Percentiles rank a stretch among this genome's conserved stretches.
Evolutionary conservation across 2,888 invertebrate genomes (phyloP).

Genomic region (Aphodius granarius): DNA sequence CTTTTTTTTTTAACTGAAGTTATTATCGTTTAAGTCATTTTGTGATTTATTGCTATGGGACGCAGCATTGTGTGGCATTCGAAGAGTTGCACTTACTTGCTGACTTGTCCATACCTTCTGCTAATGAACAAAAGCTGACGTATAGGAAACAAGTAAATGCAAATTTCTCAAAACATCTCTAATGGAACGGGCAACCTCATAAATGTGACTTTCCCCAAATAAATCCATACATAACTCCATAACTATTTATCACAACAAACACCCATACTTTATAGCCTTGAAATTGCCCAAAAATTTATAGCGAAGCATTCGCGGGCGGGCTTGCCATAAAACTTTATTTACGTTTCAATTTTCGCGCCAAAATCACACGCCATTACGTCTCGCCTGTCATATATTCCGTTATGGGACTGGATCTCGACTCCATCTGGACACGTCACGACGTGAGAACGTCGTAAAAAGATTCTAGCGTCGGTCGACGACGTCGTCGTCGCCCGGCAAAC

Average conservation of each 20-base stretch:
- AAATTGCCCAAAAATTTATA: not conserved
- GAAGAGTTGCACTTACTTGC: no score
- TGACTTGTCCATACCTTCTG: no score
- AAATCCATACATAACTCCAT: not conserved
- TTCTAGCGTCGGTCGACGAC: slow-evolving; percentile 43
- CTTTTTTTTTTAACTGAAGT: no score
- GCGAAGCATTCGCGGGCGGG: not conserved
- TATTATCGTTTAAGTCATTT: no score
- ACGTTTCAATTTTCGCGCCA: slow-evolving; percentile 54
- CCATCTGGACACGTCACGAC: slow-evolving; percentile 31
- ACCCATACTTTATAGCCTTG: not conserved
- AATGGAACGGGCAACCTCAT: no score
- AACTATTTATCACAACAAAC: not conserved
- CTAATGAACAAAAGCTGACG: no score
- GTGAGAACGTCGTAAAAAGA: slow-evolving; percentile 47
- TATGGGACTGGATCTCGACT: not conserved
- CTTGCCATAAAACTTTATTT: slow-evolving; percentile 53
- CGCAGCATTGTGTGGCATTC: no score
- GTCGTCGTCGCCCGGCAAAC: slow-evolving; percentile 41
- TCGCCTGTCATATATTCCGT: slow-evolving; percentile 21
- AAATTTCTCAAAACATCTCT: no score
- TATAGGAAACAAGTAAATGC: no score
- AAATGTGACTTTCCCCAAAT: not conserved
- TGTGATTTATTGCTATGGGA: no score
- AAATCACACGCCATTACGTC: slow-evolving; percentile 52